phyloP scores from a whole-genome alignment of 2,888 invertebrate genomes.

The Julus scandinavius region DNA sequence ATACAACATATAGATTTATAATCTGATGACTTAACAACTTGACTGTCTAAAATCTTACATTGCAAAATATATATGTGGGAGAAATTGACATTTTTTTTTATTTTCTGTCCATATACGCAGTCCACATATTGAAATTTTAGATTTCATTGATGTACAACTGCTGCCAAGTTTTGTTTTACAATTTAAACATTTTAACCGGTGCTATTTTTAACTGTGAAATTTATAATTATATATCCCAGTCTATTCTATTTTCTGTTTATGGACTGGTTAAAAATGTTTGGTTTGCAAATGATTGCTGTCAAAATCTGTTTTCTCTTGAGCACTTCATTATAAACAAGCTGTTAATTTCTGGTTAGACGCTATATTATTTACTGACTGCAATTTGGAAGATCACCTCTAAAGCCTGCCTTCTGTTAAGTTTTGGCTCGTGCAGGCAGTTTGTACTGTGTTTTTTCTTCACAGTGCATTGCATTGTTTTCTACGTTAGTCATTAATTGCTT shows the following conservation, averaged over 20 bases:
- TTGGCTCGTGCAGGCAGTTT: neutral
- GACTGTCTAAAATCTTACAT: neutral
- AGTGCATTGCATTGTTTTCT: neutral
- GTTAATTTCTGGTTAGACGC: neutral
- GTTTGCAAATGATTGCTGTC: neutral
- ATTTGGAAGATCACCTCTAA: neutral
- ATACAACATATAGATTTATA: no score
- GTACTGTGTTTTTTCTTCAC: neutral
- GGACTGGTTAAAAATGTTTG: neutral
- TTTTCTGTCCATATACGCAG: neutral
- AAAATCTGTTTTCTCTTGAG: neutral
- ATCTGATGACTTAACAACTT: no score
- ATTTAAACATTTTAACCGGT: neutral
- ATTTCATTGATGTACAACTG: neutral
- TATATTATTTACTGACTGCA: neutral
- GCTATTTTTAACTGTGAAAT: neutral
- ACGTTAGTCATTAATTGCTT: constrained; percentile 21
- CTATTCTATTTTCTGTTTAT: neutral
- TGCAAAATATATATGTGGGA: neutral
- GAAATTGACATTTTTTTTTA: neutral
- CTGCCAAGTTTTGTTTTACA: neutral
- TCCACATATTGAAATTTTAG: neutral
- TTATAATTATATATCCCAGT: neutral
- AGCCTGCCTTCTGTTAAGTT: neutral
- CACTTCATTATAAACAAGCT: neutral